These are phyloP conservation scores for Atherinosoma microstoma DNA, from an alignment of 2,797 vertebrate species.

Conservation along the genomic window DNA sequence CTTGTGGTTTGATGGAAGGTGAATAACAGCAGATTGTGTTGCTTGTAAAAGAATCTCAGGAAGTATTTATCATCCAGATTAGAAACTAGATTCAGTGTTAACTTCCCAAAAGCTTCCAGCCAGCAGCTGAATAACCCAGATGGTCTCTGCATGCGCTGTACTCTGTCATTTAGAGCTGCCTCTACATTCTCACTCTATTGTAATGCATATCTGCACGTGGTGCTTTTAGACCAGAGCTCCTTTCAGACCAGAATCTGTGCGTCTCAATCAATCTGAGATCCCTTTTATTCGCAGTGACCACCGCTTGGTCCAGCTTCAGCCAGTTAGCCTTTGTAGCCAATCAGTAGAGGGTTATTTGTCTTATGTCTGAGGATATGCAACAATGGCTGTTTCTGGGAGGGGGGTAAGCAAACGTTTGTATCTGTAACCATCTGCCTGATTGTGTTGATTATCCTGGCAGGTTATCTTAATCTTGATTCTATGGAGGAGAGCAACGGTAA, in stretches of 20 bases:
- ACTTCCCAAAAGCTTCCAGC: neutral
- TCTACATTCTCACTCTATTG: slow-evolving; percentile 62
- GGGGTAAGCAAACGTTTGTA: slow-evolving; percentile 31
- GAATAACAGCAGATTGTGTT: neutral
- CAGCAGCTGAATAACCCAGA: slow-evolving; percentile 65
- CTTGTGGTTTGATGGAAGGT: neutral
- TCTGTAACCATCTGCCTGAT: slow-evolving; percentile 78
- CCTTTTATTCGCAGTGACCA: slow-evolving; percentile 63
- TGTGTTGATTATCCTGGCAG: slow-evolving; percentile 57
- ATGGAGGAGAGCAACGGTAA: neutral
- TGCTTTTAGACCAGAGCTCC: slow-evolving; percentile 60
- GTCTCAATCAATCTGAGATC: slow-evolving; percentile 73
- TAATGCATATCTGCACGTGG: slow-evolving; percentile 72
- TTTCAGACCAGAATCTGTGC: slow-evolving; percentile 54
- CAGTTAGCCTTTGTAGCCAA: slow-evolving; percentile 52
- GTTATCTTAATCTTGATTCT: slow-evolving; percentile 15
- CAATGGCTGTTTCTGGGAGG: slow-evolving; percentile 58
- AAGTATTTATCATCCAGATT: neutral
- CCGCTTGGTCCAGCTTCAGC: slow-evolving; percentile 33
- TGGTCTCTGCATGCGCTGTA: slow-evolving; percentile 75
- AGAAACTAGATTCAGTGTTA: neutral
- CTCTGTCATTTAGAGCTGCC: slow-evolving; percentile 59
- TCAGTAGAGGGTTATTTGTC: slow-evolving; percentile 71
- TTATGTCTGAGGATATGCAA: slow-evolving; percentile 61
- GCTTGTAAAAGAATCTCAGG: neutral